Evolutionary conservation across 2,888 invertebrate species (phyloP).

Genomic region (Drosophila monieri): DNA sequence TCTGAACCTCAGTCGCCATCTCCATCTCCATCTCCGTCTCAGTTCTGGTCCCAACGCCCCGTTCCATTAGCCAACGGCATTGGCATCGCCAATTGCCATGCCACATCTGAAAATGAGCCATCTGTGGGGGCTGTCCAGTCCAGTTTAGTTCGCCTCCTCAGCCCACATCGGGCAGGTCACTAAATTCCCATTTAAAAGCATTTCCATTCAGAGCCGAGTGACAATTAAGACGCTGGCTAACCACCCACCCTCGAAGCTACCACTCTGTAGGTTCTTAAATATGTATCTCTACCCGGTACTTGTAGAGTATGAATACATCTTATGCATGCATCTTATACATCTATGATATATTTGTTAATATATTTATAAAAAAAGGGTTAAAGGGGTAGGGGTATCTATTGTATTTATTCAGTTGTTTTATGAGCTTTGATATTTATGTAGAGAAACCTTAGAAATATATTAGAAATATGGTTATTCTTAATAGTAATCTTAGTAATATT

Average conservation of each 20-base stretch:
- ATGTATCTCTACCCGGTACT: too few species aligned
- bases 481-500: too few species aligned
- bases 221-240: neutral
- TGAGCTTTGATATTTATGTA: too few species aligned
- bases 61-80: conserved; percentile 55
- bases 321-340: too few species aligned
- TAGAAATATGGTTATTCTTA: too few species aligned
- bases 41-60: conserved; percentile 41
- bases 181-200: neutral
- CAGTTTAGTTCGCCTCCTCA: conserved; percentile 19
- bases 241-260: neutral
- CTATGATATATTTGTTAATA: too few species aligned
- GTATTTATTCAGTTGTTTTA: too few species aligned
- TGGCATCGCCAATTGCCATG: conserved; percentile 20
- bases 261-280: too few species aligned
- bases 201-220: neutral
- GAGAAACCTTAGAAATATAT: too few species aligned
- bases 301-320: too few species aligned
- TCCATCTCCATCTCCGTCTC: conserved; percentile 29
- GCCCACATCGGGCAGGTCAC: conserved; percentile 14
- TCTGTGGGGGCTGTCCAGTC: conserved; percentile 40
- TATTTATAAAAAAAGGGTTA: too few species aligned
- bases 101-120: conserved; percentile 13
- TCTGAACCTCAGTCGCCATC: conserved; percentile 4
- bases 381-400: too few species aligned